phyloP scores from a whole-genome alignment of 2,888 invertebrate species.

The Vesta saturnalis region DNA sequence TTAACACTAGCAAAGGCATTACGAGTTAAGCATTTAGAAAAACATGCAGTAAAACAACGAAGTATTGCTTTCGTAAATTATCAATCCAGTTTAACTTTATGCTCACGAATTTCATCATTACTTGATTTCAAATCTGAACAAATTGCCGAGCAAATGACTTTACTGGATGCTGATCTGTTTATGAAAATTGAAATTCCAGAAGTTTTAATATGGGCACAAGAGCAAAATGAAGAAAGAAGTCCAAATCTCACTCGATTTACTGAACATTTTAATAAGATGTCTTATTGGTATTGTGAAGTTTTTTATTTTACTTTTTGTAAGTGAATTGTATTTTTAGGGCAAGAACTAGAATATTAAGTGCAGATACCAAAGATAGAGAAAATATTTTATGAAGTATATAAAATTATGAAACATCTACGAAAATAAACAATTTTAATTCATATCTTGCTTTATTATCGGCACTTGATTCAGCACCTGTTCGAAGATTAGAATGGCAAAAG shows the following conservation, averaged over 20 bases:
- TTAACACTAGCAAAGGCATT: slow-evolving; percentile 90
- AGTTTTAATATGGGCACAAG: slow-evolving; percentile 96
- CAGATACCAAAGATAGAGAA: slow-evolving; percentile 95
- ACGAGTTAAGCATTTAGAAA: slow-evolving; percentile 90
- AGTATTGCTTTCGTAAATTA: slow-evolving; percentile 43
- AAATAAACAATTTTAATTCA: slow-evolving; percentile 98
- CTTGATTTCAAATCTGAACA: slow-evolving; percentile 94
- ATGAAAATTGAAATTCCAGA: slow-evolving; percentile 97
- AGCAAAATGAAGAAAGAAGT: slow-evolving; percentile 96
- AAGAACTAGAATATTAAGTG: slow-evolving; percentile 90
- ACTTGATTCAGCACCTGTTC: slow-evolving; percentile 93
- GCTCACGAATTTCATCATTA: slow-evolving; percentile 69
- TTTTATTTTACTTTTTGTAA: slow-evolving; percentile 10
- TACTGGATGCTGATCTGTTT: slow-evolving; percentile 94
- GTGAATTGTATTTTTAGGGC: slow-evolving; percentile 68
- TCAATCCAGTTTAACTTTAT: slow-evolving; percentile 49
- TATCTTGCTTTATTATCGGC: slow-evolving; percentile 97
- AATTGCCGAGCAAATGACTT: slow-evolving; percentile 98
- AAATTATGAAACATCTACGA: slow-evolving; percentile 98
- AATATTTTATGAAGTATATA: slow-evolving; percentile 95
- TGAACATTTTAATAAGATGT: slow-evolving; percentile 99
- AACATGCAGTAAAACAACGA: slow-evolving; percentile 65
- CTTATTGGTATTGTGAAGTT: slow-evolving; percentile 82
- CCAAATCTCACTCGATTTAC: slow-evolving; percentile 97
- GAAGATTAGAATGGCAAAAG: slow-evolving; percentile 93